Evolutionary conservation across 2,888 invertebrate species (phyloP).

Genomic region (Drosophila lutescens): DNA sequence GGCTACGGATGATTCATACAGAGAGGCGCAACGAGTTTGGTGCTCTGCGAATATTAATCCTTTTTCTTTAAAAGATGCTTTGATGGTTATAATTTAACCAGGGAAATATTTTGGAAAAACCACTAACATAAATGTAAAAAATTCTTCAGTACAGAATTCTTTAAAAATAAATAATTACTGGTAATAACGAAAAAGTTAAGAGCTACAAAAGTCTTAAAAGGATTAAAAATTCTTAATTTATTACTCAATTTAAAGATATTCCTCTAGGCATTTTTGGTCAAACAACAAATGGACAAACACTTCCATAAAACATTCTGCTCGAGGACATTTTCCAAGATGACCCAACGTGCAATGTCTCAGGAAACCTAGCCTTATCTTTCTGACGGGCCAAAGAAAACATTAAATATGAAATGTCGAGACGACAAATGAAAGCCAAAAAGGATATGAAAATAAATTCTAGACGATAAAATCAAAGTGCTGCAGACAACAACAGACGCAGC

Average conservation of each 20-base stretch:
- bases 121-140: no score
- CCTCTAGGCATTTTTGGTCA: neutral
- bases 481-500: slow-evolving; percentile 14
- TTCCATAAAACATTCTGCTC: neutral
- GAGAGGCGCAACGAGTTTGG: neutral
- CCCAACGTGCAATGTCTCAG: slow-evolving; percentile 6
- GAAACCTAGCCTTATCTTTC: slow-evolving; percentile 13
- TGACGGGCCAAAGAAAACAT: slow-evolving; percentile 14
- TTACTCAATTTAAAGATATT: neutral
- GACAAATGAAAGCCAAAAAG: slow-evolving; percentile 30
- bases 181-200: no score
- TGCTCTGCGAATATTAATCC: neutral
- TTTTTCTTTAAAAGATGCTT: neutral
- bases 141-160: no score
- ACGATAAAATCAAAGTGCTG: slow-evolving; percentile 36
- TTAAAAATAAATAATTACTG: no score
- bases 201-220: neutral
- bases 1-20: slow-evolving; percentile 3
- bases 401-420: slow-evolving; percentile 44
- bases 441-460: slow-evolving; percentile 36
- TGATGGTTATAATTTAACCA: neutral
- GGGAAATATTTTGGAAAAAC: neutral
- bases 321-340: slow-evolving; percentile 1
- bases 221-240: neutral
- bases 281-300: slow-evolving; percentile 1